These are phyloP conservation scores for Encarsia formosa DNA, from an alignment of 2,888 invertebrate species.

Conservation along the genomic window DNA sequence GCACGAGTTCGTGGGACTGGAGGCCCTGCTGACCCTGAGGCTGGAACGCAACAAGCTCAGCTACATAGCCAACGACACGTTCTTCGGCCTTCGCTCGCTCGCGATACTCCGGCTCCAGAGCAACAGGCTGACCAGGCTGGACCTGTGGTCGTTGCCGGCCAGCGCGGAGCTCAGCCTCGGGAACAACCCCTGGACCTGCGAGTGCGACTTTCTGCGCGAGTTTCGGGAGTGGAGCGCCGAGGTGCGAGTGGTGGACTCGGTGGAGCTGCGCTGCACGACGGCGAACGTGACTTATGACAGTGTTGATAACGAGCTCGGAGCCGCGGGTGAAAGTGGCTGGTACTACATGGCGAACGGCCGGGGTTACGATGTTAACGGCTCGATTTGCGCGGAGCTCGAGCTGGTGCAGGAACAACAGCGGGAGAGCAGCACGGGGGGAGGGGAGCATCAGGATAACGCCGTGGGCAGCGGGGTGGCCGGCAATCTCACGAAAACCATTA, in stretches of 20 bases:
- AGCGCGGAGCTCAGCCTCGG: constrained; percentile 64
- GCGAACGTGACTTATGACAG: constrained; percentile 53
- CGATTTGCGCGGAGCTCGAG: constrained; percentile 62
- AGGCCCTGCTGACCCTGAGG: constrained; percentile 67
- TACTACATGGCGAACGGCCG: constrained; percentile 12
- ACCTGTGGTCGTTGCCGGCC: constrained; percentile 69
- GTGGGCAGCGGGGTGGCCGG: constrained; percentile 65
- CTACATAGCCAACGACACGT: constrained; percentile 68
- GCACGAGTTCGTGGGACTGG: constrained; percentile 76
- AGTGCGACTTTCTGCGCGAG: constrained; percentile 73
- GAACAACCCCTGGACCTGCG: constrained; percentile 78
- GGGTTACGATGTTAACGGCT: constrained; percentile 37
- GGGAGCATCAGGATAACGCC: constrained; percentile 61
- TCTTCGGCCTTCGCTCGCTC: constrained; percentile 63
- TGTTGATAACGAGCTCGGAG: constrained; percentile 51
- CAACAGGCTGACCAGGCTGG: constrained; percentile 66
- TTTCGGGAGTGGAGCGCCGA: constrained; percentile 72
- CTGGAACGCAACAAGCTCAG: constrained; percentile 71
- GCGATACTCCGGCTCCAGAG: constrained; percentile 67
- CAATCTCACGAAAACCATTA: constrained; percentile 70
- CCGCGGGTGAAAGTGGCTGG: constrained; percentile 41
- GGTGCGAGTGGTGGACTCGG: constrained; percentile 61
- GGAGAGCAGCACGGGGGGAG: constrained; percentile 52
- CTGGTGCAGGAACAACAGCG: no score
- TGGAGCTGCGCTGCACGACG: constrained; percentile 65